Evolutionary conservation across 2,113 vertebrate species (phyloP), one percentile per base, ranked within the genome.

Genomic region (Poeciliopsis occidentalis): DNA sequence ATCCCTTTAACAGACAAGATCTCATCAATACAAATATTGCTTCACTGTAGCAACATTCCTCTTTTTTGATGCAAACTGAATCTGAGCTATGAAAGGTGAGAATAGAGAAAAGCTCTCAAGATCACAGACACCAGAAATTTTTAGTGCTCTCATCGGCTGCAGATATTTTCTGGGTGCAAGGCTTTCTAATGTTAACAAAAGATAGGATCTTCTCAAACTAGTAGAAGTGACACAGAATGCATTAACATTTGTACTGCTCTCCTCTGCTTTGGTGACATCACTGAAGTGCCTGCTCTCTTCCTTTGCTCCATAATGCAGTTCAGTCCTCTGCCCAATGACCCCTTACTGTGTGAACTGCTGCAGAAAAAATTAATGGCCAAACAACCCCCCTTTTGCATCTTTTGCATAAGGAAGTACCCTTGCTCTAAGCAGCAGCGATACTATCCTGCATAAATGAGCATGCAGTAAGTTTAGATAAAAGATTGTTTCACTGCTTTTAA

Each of bases 181-280:
- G 75, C 80, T 72, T 74, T 75, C 78, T 73, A 64, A 69, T 70
- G 80, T 76, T 80, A 86, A 92, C 82, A 92, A 90, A 90, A 82
- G 88, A 79, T 13, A 69, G 64, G 66, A 73, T 80, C 81, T 88
- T 89, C 89, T 87, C 85, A 64, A 75, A 70, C 73, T 66, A 63
- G 69, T 84, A 69, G 84, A 88, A 82, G 61, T 76, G 86, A 89
- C 84, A 86, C 80, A 70, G 91, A 93, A 93, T 92, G 88, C 85
- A 93, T 94, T 93, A 93, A 92, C 92, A 92, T 92, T 91, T 92
- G 82, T 78, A 64, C 61, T 57, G 69, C 83, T 76, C 73, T 88
- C 63, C 31, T 70, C 66, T 60, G 76, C 85, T 83, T 84, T 72
- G 72, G 73, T 83, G 84, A 85, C 88, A 86, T 83, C 78, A 73